Conservation (phyloP, 2,888 invertebrate species). For the Platerodrilus igneus region DNA sequence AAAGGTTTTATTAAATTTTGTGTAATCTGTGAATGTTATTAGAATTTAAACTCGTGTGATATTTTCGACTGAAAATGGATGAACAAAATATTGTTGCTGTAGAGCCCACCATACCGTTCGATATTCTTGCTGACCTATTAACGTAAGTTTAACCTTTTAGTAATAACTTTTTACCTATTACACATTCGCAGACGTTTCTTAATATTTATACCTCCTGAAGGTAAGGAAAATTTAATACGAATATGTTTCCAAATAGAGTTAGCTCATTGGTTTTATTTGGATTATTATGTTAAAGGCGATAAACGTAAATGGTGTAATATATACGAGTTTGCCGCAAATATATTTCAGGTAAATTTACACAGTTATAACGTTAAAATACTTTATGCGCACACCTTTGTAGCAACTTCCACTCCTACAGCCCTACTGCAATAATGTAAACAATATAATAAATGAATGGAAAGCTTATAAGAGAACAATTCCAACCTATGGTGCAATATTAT, state of each 20-base stretch:
- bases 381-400: conserved; percentile 48
- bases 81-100: conserved; percentile 29
- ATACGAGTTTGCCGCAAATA: conserved; percentile 78
- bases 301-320: conserved; percentile 69
- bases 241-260: conserved; percentile 95
- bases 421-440: conserved; percentile 69
- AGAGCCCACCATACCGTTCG: conserved; percentile 74
- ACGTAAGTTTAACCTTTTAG: conserved; percentile 37
- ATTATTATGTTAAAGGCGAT: conserved; percentile 81
- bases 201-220: conserved; percentile 89
- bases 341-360: conserved; percentile 62
- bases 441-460: conserved; percentile 83
- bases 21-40: conserved; percentile 28
- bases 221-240: conserved; percentile 79
- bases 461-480: conserved; percentile 94
- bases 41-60: conserved; percentile 21
- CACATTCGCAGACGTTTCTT: conserved; percentile 71
- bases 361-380: not conserved
- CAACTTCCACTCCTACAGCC: conserved; percentile 84
- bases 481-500: conserved; percentile 91
- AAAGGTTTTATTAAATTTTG: conserved; percentile 31
- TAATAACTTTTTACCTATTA: conserved; percentile 12
- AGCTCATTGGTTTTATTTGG: conserved; percentile 98
- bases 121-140: conserved; percentile 80
- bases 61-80: conserved; percentile 21